Conservation (phyloP, 2,797 vertebrate species). For the Thamnophis elegans region DNA sequence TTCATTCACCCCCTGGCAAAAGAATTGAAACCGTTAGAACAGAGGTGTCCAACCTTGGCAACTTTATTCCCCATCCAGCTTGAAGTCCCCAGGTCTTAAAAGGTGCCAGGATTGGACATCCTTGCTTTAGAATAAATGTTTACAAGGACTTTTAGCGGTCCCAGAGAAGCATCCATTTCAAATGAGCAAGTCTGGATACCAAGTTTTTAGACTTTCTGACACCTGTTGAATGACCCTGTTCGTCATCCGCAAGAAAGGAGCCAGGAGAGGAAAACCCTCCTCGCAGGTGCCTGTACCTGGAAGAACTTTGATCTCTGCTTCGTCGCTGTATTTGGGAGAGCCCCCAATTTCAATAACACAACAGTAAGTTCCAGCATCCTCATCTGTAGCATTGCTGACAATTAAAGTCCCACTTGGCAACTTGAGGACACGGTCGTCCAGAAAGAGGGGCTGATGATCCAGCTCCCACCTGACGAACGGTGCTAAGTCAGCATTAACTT, state of each 20-base stretch:
- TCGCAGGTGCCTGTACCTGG: slow-evolving; percentile 76
- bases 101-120: neutral
- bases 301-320: slow-evolving; percentile 84
- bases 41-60: neutral
- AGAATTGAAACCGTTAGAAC: neutral
- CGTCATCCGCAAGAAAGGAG: neutral
- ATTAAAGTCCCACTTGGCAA: slow-evolving; percentile 83
- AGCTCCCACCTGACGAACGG: slow-evolving; percentile 88
- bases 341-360: slow-evolving; percentile 86
- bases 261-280: neutral
- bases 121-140: neutral
- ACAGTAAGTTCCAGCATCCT: slow-evolving; percentile 84
- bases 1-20: neutral
- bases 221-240: neutral
- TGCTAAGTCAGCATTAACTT: slow-evolving; percentile 84
- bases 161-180: neutral
- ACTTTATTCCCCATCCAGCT: neutral
- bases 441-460: slow-evolving; percentile 75
- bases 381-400: slow-evolving; percentile 83
- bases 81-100: neutral
- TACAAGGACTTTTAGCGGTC: neutral
- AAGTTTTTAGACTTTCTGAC: neutral
- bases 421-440: slow-evolving; percentile 73
- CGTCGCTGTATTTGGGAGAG: slow-evolving; percentile 85
- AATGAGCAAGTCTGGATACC: neutral